A percentile compares a stretch with the other conserved stretches of the same genome.
Evolutionary conservation across 92 coral and sea anemone species (phyloP).

Genomic region (Diadumene lineata): DNA sequence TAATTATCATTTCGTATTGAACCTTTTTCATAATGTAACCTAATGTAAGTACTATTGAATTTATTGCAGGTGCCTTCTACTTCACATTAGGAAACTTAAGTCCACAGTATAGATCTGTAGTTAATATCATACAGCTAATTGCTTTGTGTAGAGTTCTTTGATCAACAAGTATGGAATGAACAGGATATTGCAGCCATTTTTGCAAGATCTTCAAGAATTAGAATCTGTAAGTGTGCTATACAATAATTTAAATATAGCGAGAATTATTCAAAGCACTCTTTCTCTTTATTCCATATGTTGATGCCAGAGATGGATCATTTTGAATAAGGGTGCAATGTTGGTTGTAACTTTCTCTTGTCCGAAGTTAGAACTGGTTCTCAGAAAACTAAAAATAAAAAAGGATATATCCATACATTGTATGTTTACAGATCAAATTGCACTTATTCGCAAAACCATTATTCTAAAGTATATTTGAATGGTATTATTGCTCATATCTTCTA

Average conservation of each 20-base stretch:
- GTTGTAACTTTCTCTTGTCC: constrained; percentile 51
- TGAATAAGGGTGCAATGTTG: constrained; percentile 50
- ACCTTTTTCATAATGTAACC: no score
- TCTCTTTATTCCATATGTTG: constrained; percentile 66
- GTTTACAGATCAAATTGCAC: no score
- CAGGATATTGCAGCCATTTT: constrained; percentile 60
- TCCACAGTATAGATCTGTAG: constrained; percentile 54
- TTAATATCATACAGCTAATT: constrained; percentile 55
- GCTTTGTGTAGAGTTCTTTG: constrained; percentile 54
- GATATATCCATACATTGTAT: no score
- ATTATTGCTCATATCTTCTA: no score
- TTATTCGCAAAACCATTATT: no score
- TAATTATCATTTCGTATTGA: no score
- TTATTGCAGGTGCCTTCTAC: constrained; percentile 67
- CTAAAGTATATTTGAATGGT: no score
- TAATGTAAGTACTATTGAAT: no score
- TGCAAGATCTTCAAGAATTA: constrained; percentile 46
- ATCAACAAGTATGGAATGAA: constrained; percentile 62
- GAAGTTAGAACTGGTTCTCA: constrained; percentile 51
- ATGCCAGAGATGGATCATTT: constrained; percentile 62
- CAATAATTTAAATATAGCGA: constrained; percentile 58
- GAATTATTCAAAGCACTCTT: constrained; percentile 38
- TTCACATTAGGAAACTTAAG: constrained; percentile 66
- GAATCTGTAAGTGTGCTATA: constrained; percentile 72
- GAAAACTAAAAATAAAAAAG: constrained; percentile 55